These are phyloP conservation scores for Cyclargus thomasi DNA, from an alignment of 1,140 invertebrate genomes.

Conservation along the genomic window DNA sequence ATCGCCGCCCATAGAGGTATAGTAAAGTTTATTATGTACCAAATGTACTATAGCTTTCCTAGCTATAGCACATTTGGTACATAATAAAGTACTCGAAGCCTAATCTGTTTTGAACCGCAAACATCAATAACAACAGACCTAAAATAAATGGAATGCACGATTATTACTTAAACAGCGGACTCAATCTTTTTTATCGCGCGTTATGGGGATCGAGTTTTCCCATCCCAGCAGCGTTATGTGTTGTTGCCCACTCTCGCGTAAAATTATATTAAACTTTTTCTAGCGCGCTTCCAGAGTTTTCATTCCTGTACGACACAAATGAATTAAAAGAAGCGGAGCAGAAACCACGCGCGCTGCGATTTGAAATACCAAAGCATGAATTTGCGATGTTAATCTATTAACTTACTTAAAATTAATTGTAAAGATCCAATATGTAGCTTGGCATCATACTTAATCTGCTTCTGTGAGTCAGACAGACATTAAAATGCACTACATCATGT, in stretches of 20 bases:
- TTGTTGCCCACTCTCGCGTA: conserved; percentile 49
- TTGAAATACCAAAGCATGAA: too few relatives aligned
- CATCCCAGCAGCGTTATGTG: conserved; percentile 46
- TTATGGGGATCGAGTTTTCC: conserved; percentile 60
- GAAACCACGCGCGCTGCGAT: not conserved
- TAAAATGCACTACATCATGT: not conserved
- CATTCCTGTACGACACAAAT: conserved; percentile 25
- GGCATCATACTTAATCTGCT: too few relatives aligned
- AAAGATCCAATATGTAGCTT: too few relatives aligned
- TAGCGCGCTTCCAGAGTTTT: conserved; percentile 51
- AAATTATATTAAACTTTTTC: conserved; percentile 66
- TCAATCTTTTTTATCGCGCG: conserved; percentile 68
- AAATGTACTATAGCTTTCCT: too few relatives aligned
- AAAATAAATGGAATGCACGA: not conserved
- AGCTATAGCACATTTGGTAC: not conserved
- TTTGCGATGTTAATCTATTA: too few relatives aligned
- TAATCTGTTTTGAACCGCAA: not conserved
- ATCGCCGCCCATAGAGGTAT: too few relatives aligned
- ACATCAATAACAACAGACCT: not conserved
- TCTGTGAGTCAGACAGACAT: not conserved
- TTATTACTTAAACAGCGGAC: conserved; percentile 60
- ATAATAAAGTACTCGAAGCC: not conserved
- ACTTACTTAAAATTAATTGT: too few relatives aligned
- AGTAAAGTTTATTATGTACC: too few relatives aligned
- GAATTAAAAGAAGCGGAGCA: not conserved